Evolutionary conservation across 2,888 invertebrate species (phyloP).

Genomic region (Archips xylosteana): DNA sequence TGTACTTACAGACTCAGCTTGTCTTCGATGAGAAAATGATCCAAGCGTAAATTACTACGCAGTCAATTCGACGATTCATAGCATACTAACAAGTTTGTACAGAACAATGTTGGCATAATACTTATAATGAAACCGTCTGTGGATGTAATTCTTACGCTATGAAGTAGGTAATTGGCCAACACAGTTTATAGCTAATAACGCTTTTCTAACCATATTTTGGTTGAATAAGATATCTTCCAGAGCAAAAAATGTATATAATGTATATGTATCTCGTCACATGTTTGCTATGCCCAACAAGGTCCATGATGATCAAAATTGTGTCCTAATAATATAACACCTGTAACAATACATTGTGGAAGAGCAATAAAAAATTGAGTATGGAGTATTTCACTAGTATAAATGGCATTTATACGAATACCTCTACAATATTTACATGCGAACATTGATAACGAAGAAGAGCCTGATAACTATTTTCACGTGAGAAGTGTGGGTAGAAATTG

Average conservation of each 20-base stretch:
- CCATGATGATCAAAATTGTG: too few relatives aligned
- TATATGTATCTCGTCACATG: too few relatives aligned
- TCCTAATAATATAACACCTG: too few relatives aligned
- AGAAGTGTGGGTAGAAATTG: too few relatives aligned
- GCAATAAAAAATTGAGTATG: too few relatives aligned
- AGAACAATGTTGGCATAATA: background rate
- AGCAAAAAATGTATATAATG: background rate
- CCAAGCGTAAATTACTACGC: background rate
- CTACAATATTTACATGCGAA: too few relatives aligned
- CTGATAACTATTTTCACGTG: background rate
- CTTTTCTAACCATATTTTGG: background rate
- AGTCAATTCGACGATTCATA: background rate
- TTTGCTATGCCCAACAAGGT: too few relatives aligned
- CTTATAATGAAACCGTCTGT: too few relatives aligned
- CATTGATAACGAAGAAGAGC: background rate
- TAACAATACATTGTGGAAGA: too few relatives aligned
- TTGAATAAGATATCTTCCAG: background rate
- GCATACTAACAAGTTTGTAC: background rate
- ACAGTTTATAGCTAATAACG: background rate
- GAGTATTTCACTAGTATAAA: too few relatives aligned
- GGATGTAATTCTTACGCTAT: too few relatives aligned
- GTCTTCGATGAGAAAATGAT: background rate
- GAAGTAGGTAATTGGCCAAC: too few relatives aligned
- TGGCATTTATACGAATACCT: background rate
- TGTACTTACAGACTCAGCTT: background rate